phyloP scores from a whole-genome alignment of 1,140 invertebrate species.

The Drosophila pseudoananassae region DNA sequence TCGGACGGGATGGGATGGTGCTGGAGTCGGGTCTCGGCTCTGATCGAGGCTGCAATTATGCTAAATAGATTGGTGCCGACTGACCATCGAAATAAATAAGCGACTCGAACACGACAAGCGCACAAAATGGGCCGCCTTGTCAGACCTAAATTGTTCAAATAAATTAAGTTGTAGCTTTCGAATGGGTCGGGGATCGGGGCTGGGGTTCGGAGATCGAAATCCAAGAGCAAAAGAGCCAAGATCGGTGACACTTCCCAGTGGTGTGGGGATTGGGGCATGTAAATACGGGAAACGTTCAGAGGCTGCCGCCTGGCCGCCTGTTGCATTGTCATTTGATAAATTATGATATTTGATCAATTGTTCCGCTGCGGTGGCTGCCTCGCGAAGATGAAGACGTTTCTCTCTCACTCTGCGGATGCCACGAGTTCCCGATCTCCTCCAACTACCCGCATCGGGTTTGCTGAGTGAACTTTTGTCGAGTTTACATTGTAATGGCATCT shows the following conservation, averaged over 20 bases:
- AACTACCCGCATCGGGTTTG: constrained; percentile 38
- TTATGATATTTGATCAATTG: constrained; percentile 83
- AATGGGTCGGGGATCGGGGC: constrained; percentile 41
- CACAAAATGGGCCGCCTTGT: constrained; percentile 51
- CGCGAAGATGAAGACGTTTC: constrained; percentile 44
- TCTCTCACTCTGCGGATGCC: constrained; percentile 33
- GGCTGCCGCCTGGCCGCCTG: constrained; percentile 54
- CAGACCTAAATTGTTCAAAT: constrained; percentile 81
- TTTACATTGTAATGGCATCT: constrained; percentile 83
- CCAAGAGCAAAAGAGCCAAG: constrained; percentile 1
- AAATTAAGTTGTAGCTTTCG: constrained; percentile 82
- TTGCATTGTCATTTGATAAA: constrained; percentile 83
- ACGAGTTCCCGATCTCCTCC: background rate
- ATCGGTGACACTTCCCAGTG: constrained; percentile 12
- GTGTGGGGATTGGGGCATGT: constrained; percentile 76
- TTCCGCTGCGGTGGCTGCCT: constrained; percentile 52
- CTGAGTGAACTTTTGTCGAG: constrained; percentile 76
- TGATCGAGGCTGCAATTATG: constrained; percentile 63
- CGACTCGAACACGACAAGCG: constrained; percentile 32
- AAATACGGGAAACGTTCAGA: constrained; percentile 73
- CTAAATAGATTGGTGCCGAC: constrained; percentile 66
- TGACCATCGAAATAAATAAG: constrained; percentile 78
- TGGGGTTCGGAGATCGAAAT: constrained; percentile 14
- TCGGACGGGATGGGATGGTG: background rate
- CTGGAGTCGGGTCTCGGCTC: background rate